Base-by-base conservation (phyloP, 2,113 vertebrate genomes). In the Romanogobio albipinnatus region DNA sequence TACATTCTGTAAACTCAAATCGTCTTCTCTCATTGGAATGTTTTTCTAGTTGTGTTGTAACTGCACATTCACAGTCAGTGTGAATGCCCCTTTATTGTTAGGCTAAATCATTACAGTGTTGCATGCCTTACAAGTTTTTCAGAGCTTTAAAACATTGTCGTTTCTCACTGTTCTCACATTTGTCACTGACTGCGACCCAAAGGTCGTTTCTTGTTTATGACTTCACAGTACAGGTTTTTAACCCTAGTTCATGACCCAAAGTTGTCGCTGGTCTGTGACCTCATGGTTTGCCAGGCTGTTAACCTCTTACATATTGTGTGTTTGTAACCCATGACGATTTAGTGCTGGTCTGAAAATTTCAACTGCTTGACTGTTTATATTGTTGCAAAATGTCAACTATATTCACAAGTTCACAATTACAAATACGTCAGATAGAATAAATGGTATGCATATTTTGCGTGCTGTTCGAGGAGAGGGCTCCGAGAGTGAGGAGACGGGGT, bases 151-250 rank as follows among this genome's bases (percentile, higher is more conserved):
- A 76, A 56, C 49, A 5, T 29, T 29, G 29, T 76, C 22, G 0
- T 33, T 13, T 43, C 15, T 84, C 45, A 49, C 56, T 29, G n/a
- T 39, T 82, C 80, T 33, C 64, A 49, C 19, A 45, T 64, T 53
- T 39, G 53, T 49, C 49, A 39, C 39, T 47, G 39, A 59, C 10
- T 64, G 74, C 24, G 78, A 83, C 87, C 75, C 19, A 43, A 79
- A 81, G 79, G 79, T 82, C 36, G n/a, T 82, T 47, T 83, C 62
- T 49, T 49, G 76, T 85, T 88, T 75, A 83, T 59, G 70, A 76
- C 87, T 71, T 81, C 61, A 58, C 39, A 51, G 59, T 59, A 76
- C 81, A 86, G 61, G 49, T 75, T 76, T 76, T 84, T 79, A 61
- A 84, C 70, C 49, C 47, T 58, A 70, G 78, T 74, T 86, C 61